Conservation (phyloP, 2,797 vertebrate genomes). For the Rousettus madagascariensis region DNA sequence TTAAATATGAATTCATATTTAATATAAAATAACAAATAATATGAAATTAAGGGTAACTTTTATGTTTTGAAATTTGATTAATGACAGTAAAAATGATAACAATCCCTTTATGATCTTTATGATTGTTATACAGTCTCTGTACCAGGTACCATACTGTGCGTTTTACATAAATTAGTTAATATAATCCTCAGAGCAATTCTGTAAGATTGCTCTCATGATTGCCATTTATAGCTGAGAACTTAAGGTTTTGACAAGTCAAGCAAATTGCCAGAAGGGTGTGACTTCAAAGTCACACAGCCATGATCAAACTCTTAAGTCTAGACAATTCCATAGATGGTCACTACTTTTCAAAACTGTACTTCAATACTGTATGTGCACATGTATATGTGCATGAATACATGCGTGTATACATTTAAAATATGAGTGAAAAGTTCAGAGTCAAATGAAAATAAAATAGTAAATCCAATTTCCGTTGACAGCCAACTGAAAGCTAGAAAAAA, state of each 20-base stretch:
- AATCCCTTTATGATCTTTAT: not conserved
- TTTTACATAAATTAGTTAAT: not conserved
- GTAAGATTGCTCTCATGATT: not conserved
- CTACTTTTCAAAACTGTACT: not conserved
- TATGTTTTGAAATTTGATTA: not conserved
- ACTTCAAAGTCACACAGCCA: not conserved
- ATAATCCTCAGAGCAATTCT: not conserved
- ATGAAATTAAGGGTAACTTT: not conserved
- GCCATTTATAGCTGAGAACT: not conserved
- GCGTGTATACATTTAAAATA: not conserved
- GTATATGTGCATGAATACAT: no score
- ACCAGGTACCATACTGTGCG: not conserved
- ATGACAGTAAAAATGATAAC: not conserved
- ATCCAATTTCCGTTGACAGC: not conserved
- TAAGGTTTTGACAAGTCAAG: not conserved
- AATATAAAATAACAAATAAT: no score
- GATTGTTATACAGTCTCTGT: not conserved
- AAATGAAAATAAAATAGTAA: not conserved
- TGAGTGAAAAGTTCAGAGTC: not conserved
- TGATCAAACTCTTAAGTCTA: not conserved
- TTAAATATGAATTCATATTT: not conserved
- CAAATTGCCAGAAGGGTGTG: not conserved
- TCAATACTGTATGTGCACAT: rapidly evolving
- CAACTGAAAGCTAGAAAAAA: not conserved
- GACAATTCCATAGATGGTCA: not conserved